A percentile compares a stretch with the other conserved stretches of the same genome.
These are phyloP conservation scores for Gymnodraco acuticeps DNA, from an alignment of 2,797 vertebrate genomes.

Conservation along the genomic window DNA sequence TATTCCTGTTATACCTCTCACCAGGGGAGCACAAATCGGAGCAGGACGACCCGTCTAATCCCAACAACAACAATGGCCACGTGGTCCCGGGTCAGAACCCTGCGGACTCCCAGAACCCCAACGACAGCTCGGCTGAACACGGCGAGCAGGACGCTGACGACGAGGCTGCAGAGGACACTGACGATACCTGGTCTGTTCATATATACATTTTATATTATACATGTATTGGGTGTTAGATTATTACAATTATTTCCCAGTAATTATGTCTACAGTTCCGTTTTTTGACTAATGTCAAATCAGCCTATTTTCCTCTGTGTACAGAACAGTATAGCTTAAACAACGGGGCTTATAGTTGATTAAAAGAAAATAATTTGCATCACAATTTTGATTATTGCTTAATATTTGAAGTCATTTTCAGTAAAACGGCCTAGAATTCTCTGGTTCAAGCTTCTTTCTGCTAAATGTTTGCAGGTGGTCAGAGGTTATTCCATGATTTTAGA, in stretches of 20 bases:
- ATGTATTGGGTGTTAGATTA: too few relatives aligned
- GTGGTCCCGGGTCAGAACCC: slow-evolving; percentile 60
- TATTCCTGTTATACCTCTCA: slow-evolving; percentile 17
- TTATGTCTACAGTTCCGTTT: background rate
- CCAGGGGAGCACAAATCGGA: slow-evolving; percentile 79
- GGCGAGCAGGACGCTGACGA: slow-evolving; percentile 94
- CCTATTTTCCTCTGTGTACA: background rate
- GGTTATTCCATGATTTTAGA: background rate
- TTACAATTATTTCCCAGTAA: too few relatives aligned
- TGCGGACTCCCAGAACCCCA: slow-evolving; percentile 41
- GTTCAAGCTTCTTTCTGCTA: background rate
- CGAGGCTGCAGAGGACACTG: slow-evolving; percentile 94
- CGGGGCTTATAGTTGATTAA: background rate
- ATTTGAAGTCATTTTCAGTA: background rate
- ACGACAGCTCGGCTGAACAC: slow-evolving; percentile 80
- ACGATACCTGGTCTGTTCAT: slow-evolving; percentile 87
- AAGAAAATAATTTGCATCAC: too few relatives aligned
- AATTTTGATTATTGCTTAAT: too few relatives aligned
- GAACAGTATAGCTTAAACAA: background rate
- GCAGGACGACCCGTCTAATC: slow-evolving; percentile 69
- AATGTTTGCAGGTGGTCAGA: background rate
- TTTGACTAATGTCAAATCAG: background rate
- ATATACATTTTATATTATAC: too few relatives aligned
- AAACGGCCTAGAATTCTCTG: background rate
- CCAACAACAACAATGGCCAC: slow-evolving; percentile 80